Evolutionary conservation across 2,888 invertebrate species (phyloP).

Genomic region (Agrotis ipsilon): DNA sequence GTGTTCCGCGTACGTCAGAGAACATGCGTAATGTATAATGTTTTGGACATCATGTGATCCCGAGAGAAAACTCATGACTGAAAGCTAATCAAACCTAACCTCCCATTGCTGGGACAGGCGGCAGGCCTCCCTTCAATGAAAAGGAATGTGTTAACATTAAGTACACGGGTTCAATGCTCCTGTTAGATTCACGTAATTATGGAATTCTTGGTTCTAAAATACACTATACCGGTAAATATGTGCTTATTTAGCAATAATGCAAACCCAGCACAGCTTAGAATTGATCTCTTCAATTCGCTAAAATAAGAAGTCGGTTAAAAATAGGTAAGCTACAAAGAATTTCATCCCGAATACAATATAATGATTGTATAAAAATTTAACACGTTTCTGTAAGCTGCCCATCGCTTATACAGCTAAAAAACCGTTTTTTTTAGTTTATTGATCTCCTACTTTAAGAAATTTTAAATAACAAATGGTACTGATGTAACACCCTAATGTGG

Average conservation of each 20-base stretch:
- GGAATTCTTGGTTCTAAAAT: too few relatives aligned
- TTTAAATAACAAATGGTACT: too few relatives aligned
- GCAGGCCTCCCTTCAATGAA: background rate
- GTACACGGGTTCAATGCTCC: too few relatives aligned
- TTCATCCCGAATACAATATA: background rate
- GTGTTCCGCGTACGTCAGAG: slow-evolving; percentile 31
- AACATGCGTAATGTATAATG: slow-evolving; percentile 14
- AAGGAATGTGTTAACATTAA: too few relatives aligned
- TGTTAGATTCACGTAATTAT: too few relatives aligned
- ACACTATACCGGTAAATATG: background rate
- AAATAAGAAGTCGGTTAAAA: too few relatives aligned
- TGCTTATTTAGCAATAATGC: background rate
- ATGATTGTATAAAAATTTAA: too few relatives aligned
- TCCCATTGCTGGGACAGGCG: background rate
- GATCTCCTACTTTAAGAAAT: too few relatives aligned
- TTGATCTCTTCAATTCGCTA: background rate
- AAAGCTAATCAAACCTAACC: background rate
- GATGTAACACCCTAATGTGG: too few relatives aligned
- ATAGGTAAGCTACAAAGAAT: background rate
- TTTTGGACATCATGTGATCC: slow-evolving; percentile 3
- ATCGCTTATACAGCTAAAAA: too few relatives aligned
- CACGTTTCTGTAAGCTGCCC: too few relatives aligned
- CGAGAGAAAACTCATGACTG: background rate
- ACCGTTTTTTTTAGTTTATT: too few relatives aligned
- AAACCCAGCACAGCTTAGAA: background rate